Evolutionary conservation across 2,888 invertebrate genomes (phyloP), one percentile per base, ranked within the genome.

Genomic region (Drosophila fulvimacula): DNA sequence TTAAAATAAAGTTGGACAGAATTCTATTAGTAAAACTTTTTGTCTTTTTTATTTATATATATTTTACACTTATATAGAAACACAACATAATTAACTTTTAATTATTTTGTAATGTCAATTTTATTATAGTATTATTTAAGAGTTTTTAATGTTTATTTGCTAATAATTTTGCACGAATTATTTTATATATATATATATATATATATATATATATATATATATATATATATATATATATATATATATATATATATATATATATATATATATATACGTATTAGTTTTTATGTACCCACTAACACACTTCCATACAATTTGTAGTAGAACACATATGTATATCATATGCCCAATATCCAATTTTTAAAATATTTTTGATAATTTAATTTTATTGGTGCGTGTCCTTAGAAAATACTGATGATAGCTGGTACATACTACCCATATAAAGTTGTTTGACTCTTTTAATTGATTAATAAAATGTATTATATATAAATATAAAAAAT

Each of bases 1-100:
- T 76, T 79, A 72, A 79, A 78, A 78, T 79, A 79, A 80, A 76
- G 61, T 53, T 42, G 21, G 56, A 30, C 52, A 39, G 17, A 51
- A 66, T 52, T n/a, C 55, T 66, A 57, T 39, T 58, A 64, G 34
- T 38, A 34, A 62, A 71, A 30, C 61, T 24, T 58, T 73, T 63
- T 51, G 63, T 65, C 69, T 62, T 38, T 61, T 56, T n/a, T 59
- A 59, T 52, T 59, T 56, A 27, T 56, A 30, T 53, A 34, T 15
- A 51, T 49, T 56, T 53, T 39, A 42, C 19, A 58, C 69, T 30
- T 36, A 30, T n/a, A n/a, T n/a, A n/a, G n/a, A n/a, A 61, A 48
- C 24, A 68, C 27, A 17, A 46, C 5, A 44, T 24, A 49, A 67
- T 48, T 59, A 67, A 44, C 42, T 59, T 32, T 34, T 24, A 15